Evolutionary conservation across 2,113 vertebrate genomes (phyloP).

Genomic region (Apus apus): DNA sequence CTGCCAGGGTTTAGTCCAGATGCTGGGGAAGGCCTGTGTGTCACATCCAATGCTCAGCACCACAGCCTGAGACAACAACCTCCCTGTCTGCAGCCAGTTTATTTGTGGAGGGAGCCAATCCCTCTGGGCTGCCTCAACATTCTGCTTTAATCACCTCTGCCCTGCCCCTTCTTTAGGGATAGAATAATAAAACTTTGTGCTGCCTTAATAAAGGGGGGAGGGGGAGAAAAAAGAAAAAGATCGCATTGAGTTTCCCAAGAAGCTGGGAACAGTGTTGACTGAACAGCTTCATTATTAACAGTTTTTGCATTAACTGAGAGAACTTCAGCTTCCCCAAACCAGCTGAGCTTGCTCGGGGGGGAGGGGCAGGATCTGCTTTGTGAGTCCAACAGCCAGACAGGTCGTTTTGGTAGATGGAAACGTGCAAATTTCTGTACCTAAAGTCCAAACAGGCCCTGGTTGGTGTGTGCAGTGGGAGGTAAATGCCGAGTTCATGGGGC

Average conservation of each 20-base stretch:
- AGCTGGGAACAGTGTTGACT: background rate
- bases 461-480: background rate
- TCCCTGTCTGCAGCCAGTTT: slow-evolving; percentile 13
- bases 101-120: background rate
- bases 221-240: background rate
- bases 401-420: background rate
- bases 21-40: background rate
- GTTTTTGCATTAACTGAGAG: background rate
- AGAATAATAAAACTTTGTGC: slow-evolving; percentile 10
- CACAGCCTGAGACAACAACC: background rate
- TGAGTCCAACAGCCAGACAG: background rate
- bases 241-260: background rate
- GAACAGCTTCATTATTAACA: background rate
- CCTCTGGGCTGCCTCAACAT: background rate
- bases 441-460: background rate
- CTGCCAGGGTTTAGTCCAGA: background rate
- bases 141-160: background rate
- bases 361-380: background rate
- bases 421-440: background rate
- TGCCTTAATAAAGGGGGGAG: background rate
- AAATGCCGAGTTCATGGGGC: background rate
- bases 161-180: background rate
- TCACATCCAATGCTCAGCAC: background rate
- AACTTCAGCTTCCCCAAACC: background rate
- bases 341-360: background rate